Conservation (phyloP, 1,140 invertebrate species). For the Steinernema feltiae region DNA sequence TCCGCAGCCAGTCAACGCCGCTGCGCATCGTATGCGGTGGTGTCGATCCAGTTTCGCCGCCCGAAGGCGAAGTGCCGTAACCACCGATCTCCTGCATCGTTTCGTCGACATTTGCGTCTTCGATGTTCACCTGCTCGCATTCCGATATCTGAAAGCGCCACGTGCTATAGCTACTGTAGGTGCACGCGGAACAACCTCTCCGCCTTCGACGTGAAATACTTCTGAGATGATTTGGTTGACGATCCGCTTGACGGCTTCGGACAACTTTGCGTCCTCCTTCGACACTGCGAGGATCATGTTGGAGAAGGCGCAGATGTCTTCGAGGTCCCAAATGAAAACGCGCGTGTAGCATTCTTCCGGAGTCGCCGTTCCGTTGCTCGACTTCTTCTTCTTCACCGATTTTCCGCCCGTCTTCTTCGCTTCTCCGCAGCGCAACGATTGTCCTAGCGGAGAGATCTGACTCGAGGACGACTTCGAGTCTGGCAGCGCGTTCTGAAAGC, state of each 20-base stretch:
- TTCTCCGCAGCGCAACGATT: neutral
- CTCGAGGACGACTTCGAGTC: neutral
- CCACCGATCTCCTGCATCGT: constrained; percentile 7
- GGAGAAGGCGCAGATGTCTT: neutral
- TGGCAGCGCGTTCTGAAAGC: neutral
- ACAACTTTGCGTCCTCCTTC: neutral
- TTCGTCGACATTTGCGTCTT: neutral
- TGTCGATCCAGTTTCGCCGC: neutral
- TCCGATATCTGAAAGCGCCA: neutral
- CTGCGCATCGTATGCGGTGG: neutral
- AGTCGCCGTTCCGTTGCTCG: neutral
- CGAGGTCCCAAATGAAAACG: constrained; percentile 4
- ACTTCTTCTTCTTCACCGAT: neutral
- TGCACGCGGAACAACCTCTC: neutral
- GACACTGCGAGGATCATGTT: neutral
- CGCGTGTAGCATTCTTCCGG: neutral
- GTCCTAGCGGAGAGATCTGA: neutral
- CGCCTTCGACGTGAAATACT: neutral
- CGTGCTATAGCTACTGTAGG: neutral
- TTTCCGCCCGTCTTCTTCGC: neutral
- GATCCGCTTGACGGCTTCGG: neutral
- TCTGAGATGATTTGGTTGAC: neutral
- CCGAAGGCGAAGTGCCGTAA: neutral
- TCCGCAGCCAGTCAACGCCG: neutral
- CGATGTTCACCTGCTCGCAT: constrained; percentile 8